Conservation (phyloP, 2,888 invertebrate species). For the Junonia oenone region DNA sequence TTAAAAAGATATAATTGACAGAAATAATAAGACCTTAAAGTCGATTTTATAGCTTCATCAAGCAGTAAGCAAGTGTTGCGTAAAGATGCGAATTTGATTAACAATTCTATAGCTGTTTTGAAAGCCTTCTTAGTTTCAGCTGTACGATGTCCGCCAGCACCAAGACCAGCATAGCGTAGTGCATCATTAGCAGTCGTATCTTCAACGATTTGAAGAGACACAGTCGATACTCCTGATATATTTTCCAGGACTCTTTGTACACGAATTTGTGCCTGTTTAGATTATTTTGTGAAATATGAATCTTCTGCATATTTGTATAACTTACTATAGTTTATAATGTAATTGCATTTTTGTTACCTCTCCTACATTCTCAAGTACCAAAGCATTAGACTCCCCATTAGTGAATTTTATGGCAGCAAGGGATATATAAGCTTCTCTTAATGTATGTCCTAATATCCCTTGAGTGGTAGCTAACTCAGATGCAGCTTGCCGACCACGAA, state of each 20-base stretch:
- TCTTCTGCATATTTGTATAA: too few relatives aligned
- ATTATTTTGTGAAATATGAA: too few relatives aligned
- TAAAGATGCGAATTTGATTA: constrained; percentile 74
- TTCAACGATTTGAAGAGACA: constrained; percentile 56
- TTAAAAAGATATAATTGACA: too few relatives aligned
- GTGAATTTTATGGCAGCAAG: constrained; percentile 69
- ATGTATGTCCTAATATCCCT: constrained; percentile 53
- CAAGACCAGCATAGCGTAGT: constrained; percentile 59
- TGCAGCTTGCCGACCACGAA: constrained; percentile 56
- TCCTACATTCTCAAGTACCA: constrained; percentile 67
- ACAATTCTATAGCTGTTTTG: constrained; percentile 53
- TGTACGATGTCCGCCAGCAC: constrained; percentile 66
- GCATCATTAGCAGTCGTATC: constrained; percentile 52
- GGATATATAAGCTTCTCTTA: constrained; percentile 66
- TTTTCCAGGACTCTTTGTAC: constrained; percentile 61
- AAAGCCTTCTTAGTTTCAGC: constrained; percentile 65
- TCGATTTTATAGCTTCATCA: constrained; percentile 57
- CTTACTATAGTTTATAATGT: too few relatives aligned
- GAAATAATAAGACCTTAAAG: constrained; percentile 50
- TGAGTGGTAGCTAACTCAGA: constrained; percentile 55
- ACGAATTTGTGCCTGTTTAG: constrained; percentile 59
- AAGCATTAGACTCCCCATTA: constrained; percentile 69
- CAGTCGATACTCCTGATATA: constrained; percentile 64
- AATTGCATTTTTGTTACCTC: constrained; percentile 57
- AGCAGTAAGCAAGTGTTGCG: constrained; percentile 60